These are phyloP conservation scores for Gibbula magus DNA, from an alignment of 2,888 invertebrate genomes.

Conservation along the genomic window DNA sequence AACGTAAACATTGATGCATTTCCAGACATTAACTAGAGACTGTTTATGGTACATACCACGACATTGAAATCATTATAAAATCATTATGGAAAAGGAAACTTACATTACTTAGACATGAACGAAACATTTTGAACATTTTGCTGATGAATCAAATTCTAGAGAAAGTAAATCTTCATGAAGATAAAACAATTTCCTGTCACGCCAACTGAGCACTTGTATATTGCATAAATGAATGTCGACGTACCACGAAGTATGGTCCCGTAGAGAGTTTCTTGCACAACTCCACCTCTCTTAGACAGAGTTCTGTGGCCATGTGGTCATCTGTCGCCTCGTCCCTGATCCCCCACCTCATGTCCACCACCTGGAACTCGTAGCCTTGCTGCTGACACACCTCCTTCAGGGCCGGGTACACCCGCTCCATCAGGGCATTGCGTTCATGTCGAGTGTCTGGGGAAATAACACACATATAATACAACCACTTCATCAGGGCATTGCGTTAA, in stretches of 20 bases:
- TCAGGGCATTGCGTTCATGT: conserved; percentile 65
- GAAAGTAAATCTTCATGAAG: no score
- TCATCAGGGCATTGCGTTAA: no score
- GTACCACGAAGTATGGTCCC: conserved; percentile 71
- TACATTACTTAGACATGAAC: no score
- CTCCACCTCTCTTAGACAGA: conserved; percentile 67
- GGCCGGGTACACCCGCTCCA: conserved; percentile 66
- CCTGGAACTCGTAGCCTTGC: conserved; percentile 71
- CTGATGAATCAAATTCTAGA: no score
- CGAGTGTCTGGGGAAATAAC: conserved; percentile 56
- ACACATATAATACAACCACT: background rate
- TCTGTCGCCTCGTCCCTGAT: conserved; percentile 68
- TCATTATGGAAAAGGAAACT: no score
- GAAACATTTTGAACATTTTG: no score
- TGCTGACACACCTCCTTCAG: conserved; percentile 65
- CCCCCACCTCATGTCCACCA: conserved; percentile 71
- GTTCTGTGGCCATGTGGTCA: conserved; percentile 68
- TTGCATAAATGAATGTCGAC: conserved; percentile 14
- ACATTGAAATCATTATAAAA: no score
- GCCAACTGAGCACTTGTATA: background rate
- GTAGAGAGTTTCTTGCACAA: conserved; percentile 67
- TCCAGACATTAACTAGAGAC: no score
- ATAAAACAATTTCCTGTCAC: background rate
- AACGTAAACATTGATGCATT: no score
- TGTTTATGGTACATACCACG: background rate